phyloP scores from a whole-genome alignment of 1,140 invertebrate genomes.

The Saccostrea glomerata region DNA sequence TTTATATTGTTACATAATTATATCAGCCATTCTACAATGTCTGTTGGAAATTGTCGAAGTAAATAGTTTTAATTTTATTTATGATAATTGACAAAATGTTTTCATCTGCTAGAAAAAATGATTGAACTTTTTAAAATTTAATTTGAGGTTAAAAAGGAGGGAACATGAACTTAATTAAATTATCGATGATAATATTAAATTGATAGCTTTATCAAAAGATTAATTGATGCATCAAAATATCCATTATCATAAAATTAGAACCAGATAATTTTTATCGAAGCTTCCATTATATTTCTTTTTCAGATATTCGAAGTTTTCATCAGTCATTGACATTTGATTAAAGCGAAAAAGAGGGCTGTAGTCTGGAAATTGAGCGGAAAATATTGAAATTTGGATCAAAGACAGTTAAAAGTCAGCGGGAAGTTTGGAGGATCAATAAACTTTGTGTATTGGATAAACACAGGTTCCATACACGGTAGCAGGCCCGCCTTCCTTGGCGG shows the following conservation, averaged over 20 bases:
- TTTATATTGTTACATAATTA: neutral
- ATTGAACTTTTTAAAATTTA: no score
- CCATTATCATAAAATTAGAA: no score
- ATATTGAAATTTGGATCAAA: constrained; percentile 30
- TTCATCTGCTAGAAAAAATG: no score
- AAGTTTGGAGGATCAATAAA: constrained; percentile 1
- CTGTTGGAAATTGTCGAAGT: no score
- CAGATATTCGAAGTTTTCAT: neutral
- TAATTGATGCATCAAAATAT: no score
- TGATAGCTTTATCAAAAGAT: no score
- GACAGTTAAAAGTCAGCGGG: neutral
- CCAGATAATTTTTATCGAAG: neutral
- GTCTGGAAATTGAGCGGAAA: constrained; percentile 18
- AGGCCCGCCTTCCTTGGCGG: neutral
- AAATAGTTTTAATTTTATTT: no score
- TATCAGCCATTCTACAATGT: neutral
- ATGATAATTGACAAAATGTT: no score
- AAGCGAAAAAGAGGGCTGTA: constrained; percentile 6
- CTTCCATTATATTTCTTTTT: neutral
- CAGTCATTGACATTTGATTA: constrained; percentile 21
- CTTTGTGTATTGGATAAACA: constrained; percentile 20
- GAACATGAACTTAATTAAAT: no score
- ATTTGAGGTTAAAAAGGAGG: no score
- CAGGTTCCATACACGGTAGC: neutral
- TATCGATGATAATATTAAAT: no score